Evolutionary conservation across 2,113 vertebrate species (phyloP), one percentile per base, ranked within the genome.

Genomic region (Phylloscopus trochilus): DNA sequence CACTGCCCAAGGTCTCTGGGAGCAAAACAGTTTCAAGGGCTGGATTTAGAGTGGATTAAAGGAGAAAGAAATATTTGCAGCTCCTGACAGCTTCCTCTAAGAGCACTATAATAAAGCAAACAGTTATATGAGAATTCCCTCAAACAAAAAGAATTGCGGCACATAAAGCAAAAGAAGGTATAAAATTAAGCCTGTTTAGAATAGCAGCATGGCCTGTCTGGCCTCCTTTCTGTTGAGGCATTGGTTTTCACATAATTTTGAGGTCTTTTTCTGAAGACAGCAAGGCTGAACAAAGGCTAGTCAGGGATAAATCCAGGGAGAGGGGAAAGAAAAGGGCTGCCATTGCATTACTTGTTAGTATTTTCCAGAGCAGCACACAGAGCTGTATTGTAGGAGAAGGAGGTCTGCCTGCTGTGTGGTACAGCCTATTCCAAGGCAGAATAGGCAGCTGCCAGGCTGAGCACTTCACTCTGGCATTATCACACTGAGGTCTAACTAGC

Each of bases 101-200:
- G 62, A 46, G 27, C 0, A 1, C 37, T 69, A 10, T 55, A 33
- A 55, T 55, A 83, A 90, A 94, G 44, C 8, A 35, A 89, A 74
- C 13, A 74, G 13, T 35, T 76, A 15, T 39, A 33, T 15, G 20
- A 92, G 39, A 53, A 74, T 51, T 74, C 35, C 19, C 60, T 77
- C 39, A 58, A 80, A 91, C 46, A 80, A 74, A 93, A 88, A 74
- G 7, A 47, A 88, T 39, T 86, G 51, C 85, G 90, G 58, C 23
- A 84, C 52, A 78, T 43, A 78, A 92, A 89, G 22, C 11, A 67
- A 62, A 88, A 39, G 3, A 77, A 47, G 24, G 43, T 15, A 62
- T 39, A 62, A 51, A 74, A 59, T 47, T n/a, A 67, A 67, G 4
- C 59, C n/a, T 37, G 13, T 68, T 81, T 72, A 47, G 15, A 47